These are phyloP conservation scores for Heteractis magnifica DNA, from an alignment of 92 coral and sea anemone species.

Conservation along the genomic window DNA sequence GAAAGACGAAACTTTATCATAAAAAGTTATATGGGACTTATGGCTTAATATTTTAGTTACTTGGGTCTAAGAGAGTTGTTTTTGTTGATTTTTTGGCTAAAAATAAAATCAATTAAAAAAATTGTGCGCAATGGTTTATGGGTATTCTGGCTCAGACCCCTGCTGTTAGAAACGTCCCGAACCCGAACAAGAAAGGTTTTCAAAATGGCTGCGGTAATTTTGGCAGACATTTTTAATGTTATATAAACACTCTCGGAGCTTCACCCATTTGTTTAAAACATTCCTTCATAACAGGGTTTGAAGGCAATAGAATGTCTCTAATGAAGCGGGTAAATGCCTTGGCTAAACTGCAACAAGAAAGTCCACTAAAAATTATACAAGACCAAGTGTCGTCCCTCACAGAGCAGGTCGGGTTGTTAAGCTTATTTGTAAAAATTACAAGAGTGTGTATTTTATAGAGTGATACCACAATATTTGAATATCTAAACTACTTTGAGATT, in stretches of 20 bases:
- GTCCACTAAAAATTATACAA: slow-evolving; percentile 13
- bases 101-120: neutral
- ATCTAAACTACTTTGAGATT: too few relatives aligned
- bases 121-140: neutral
- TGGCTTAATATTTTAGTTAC: too few relatives aligned
- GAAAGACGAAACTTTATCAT: too few relatives aligned
- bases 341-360: slow-evolving; percentile 15
- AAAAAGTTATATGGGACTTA: too few relatives aligned
- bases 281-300: neutral
- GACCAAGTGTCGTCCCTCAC: slow-evolving; percentile 7
- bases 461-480: too few relatives aligned
- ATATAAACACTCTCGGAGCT: neutral
- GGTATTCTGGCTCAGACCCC: neutral
- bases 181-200: neutral
- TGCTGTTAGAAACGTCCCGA: neutral
- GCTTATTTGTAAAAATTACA: too few relatives aligned
- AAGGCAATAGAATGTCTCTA: slow-evolving; percentile 14
- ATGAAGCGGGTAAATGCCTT: neutral
- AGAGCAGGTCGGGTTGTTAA: neutral
- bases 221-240: neutral
- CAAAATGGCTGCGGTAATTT: neutral
- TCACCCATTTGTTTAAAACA: neutral
- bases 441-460: too few relatives aligned
- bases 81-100: neutral
- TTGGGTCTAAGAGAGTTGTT: too few relatives aligned